Percentiles rank a stretch among this genome's conserved stretches.
Evolutionary conservation across 2,888 invertebrate genomes (phyloP).

Genomic region (Plebejus melissa): DNA sequence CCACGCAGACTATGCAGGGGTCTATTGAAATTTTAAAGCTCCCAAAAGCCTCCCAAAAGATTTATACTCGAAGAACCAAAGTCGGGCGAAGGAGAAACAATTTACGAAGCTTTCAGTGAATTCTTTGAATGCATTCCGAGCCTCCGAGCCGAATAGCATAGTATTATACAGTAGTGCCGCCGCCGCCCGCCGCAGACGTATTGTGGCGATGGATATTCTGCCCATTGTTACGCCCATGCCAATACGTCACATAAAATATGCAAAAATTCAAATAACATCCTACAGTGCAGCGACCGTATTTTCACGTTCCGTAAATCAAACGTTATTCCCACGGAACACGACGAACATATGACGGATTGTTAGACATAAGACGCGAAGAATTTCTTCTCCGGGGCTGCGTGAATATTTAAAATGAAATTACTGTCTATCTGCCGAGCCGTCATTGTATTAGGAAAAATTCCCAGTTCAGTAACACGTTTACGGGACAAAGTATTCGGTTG

Average conservation of each 20-base stretch:
- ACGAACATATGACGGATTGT: background rate
- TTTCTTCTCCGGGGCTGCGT: background rate
- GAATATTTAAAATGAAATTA: constrained; percentile 15
- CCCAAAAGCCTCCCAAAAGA: background rate
- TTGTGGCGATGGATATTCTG: background rate
- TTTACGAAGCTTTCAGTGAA: constrained; percentile 8
- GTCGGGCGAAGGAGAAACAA: background rate
- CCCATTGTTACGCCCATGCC: background rate
- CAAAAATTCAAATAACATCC: constrained; percentile 1
- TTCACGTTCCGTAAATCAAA: background rate
- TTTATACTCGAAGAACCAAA: background rate
- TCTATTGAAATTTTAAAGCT: constrained; percentile 8
- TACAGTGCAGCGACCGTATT: background rate
- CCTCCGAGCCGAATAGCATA: background rate
- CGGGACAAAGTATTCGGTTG: constrained; percentile 4
- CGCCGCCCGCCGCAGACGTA: background rate
- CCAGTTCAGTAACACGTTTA: constrained; percentile 11
- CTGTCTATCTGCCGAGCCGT: background rate
- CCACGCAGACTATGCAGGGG: too few species aligned
- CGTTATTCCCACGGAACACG: background rate
- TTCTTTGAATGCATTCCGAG: constrained; percentile 14
- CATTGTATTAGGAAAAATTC: constrained; percentile 4
- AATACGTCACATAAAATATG: constrained; percentile 9
- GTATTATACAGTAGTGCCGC: background rate
- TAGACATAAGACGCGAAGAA: background rate